Percentiles rank a stretch among this genome's conserved stretches.
These are phyloP conservation scores for Cotesia glomerata DNA, from an alignment of 1,140 invertebrate species.

Conservation along the genomic window DNA sequence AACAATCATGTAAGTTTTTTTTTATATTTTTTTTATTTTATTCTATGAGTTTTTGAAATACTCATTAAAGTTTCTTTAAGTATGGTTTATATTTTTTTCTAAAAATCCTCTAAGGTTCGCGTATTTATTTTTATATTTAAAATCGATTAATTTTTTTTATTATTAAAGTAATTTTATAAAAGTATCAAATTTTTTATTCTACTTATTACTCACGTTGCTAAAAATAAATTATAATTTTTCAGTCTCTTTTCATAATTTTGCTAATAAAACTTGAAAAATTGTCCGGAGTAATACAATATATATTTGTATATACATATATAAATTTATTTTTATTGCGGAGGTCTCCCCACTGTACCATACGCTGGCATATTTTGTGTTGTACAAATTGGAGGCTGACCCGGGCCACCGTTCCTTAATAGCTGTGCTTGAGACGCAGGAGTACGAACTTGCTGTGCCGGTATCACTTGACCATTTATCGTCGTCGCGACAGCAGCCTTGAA, in stretches of 20 bases:
- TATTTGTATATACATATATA: neutral
- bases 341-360: constrained; percentile 66
- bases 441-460: constrained; percentile 64
- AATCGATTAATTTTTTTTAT: too few relatives aligned
- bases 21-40: constrained; percentile 27
- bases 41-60: neutral
- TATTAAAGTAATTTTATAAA: too few relatives aligned
- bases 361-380: constrained; percentile 56
- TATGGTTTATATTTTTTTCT: neutral
- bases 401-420: constrained; percentile 58
- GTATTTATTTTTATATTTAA: too few relatives aligned
- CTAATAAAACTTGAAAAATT: too few relatives aligned
- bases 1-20: constrained; percentile 71
- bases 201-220: too few relatives aligned
- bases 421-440: constrained; percentile 65
- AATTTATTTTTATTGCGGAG: constrained; percentile 50
- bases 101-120: too few relatives aligned
- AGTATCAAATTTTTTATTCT: too few relatives aligned
- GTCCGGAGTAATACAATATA: too few relatives aligned
- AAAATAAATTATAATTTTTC: too few relatives aligned
- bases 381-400: constrained; percentile 55
- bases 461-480: constrained; percentile 59
- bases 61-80: neutral
- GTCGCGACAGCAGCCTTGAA: constrained; percentile 54
- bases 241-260: too few relatives aligned